Conservation (phyloP, 1,140 invertebrate genomes). For the Ditylenchus dipsaci region DNA sequence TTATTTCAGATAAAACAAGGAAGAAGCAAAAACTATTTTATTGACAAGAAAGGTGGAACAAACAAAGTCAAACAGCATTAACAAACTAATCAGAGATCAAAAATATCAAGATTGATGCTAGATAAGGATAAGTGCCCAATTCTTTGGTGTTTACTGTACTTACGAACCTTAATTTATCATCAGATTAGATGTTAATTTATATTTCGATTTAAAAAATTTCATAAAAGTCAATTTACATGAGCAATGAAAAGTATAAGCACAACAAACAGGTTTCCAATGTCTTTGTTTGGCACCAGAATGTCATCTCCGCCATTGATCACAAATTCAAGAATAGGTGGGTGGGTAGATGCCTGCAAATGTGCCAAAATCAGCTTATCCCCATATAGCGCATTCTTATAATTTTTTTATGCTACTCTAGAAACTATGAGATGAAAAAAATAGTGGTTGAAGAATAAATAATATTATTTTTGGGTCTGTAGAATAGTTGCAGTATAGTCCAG, state of each 20-base stretch:
- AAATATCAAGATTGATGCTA: neutral
- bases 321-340: constrained; percentile 20
- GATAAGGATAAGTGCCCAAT: neutral
- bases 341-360: constrained; percentile 7
- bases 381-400: neutral
- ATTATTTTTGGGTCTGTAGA: too few species aligned
- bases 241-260: constrained; percentile 25
- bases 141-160: neutral
- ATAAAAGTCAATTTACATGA: constrained; percentile 6
- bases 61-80: neutral
- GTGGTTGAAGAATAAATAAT: too few species aligned
- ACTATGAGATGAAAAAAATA: too few species aligned
- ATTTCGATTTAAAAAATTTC: too few species aligned
- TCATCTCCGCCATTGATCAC: constrained; percentile 12
- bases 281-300: constrained; percentile 20
- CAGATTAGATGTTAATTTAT: too few species aligned
- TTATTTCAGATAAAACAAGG: too few species aligned
- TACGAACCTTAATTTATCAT: too few species aligned
- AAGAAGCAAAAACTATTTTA: too few species aligned
- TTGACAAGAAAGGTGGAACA: neutral
- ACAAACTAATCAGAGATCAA: neutral
- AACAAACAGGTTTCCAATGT: constrained; percentile 10
- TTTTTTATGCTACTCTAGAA: neutral
- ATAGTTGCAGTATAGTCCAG: too few species aligned
- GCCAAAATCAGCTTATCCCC: too few species aligned